Percentiles rank a stretch among this genome's conserved stretches.
phyloP scores from a whole-genome alignment of 2,888 invertebrate genomes.

The Baccha elongata region DNA sequence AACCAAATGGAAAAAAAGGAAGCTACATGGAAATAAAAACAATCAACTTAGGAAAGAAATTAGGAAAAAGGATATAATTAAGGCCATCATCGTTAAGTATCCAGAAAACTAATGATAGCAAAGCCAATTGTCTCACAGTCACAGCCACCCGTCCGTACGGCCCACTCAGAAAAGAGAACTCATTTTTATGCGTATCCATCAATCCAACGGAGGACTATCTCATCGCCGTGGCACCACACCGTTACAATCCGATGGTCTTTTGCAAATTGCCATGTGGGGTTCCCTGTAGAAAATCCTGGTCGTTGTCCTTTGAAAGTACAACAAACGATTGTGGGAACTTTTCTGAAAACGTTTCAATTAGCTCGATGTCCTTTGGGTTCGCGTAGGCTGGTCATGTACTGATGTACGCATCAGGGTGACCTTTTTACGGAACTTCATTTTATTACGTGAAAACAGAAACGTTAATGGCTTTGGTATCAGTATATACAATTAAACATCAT shows the following conservation, averaged over 20 bases:
- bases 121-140: constrained; percentile 77
- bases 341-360: constrained; percentile 69
- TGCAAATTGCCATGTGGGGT: constrained; percentile 27
- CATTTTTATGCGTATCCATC: constrained; percentile 72
- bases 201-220: constrained; percentile 45
- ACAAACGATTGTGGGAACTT: constrained; percentile 62
- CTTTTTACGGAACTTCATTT: constrained; percentile 74
- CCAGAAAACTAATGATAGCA: constrained; percentile 81
- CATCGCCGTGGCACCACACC: constrained; percentile 5
- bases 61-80: constrained; percentile 79
- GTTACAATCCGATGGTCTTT: constrained; percentile 9
- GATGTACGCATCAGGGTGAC: constrained; percentile 51
- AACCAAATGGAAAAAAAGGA: constrained; percentile 29
- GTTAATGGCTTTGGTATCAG: constrained; percentile 74
- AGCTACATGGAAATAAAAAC: constrained; percentile 74
- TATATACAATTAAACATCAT: constrained; percentile 38
- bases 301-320: constrained; percentile 5
- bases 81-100: constrained; percentile 81
- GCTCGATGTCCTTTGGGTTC: constrained; percentile 15
- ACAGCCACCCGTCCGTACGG: not conserved
- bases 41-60: constrained; percentile 76
- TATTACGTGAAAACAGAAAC: constrained; percentile 76
- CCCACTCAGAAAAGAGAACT: constrained; percentile 15
- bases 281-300: constrained; percentile 12
- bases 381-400: constrained; percentile 29